Base-by-base conservation (phyloP, 2,113 vertebrate species). In the Pao palembangensis region DNA sequence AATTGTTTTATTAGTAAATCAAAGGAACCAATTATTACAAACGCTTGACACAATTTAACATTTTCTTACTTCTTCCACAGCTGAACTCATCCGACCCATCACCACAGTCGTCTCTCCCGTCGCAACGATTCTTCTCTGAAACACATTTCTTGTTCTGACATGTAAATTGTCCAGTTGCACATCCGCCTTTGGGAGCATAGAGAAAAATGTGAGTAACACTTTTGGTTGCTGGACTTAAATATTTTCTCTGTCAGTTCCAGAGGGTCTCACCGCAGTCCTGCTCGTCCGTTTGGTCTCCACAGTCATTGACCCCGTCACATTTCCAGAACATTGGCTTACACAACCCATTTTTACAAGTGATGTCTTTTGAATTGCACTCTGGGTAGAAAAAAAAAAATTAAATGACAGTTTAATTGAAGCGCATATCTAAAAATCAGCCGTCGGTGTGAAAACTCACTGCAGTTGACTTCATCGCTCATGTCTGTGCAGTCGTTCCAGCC, bases 401-500 rank as follows among this genome's bases (percentile, higher is more conserved):
- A 48, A 15, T 54, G 17, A 6, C 4, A 0, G 20, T 7, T 20
- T 0, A 43, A 54, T 12, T 10, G 25, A 12, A 25, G 13, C n/a
- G 3, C 0, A n/a, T 49, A n/a, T 18, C 15, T 8, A 21, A 63
- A 5, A 46, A 8, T n/a, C 8, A 58, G 18, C 19, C 20, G 13
- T 18, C 2, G 0, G 8, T 48, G 2, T 16, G 28, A 53, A 58
- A 0, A 88, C 96, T 92, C 69, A 99, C 96, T 38, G 88, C 97
- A 99, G 2, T 74, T 2, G 0, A 34, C 1, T 79, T 99, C 97
- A 0, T 99, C 97, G 0, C 90, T 95, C 86, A 82, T 81, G 23
- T 98, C 97, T 0, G 92, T 83, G 2, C 97, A 99, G 85, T 99
- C 95, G 0, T 93, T 85, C 94, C 94, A 96, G 14, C 96, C 96